These are phyloP conservation scores for Pelusios castaneus DNA, from an alignment of 2,113 vertebrate genomes.

Conservation along the genomic window DNA sequence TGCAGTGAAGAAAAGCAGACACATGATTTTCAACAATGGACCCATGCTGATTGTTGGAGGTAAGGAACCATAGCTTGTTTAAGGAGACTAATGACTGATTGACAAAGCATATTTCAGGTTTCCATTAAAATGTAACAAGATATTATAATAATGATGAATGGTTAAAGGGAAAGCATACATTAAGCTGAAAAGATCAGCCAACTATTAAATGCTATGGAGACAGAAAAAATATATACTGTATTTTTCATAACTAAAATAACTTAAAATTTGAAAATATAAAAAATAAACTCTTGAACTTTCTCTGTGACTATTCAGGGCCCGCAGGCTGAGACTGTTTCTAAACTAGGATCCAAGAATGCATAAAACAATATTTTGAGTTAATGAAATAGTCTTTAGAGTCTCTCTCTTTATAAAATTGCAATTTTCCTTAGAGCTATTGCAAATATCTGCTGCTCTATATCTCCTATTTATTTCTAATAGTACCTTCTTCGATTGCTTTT, in stretches of 20 bases:
- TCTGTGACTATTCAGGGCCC: neutral
- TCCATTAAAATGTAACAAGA: neutral
- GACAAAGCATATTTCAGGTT: neutral
- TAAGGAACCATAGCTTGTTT: neutral
- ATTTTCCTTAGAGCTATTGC: neutral
- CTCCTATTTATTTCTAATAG: neutral
- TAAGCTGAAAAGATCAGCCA: neutral
- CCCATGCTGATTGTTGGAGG: neutral
- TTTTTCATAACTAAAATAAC: neutral
- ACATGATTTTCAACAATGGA: neutral
- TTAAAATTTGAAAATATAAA: neutral
- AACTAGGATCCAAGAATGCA: neutral
- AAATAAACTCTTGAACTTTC: neutral
- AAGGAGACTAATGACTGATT: neutral
- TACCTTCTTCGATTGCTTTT: neutral
- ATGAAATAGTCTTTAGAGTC: neutral
- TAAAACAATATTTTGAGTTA: neutral
- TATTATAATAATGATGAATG: neutral
- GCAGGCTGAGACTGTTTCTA: neutral
- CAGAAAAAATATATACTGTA: no score
- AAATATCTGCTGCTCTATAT: neutral
- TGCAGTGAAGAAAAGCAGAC: rapidly evolving
- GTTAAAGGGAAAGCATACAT: neutral
- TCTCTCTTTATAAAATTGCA: neutral
- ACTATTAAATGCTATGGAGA: neutral